Base-by-base conservation (phyloP, 2,888 invertebrate species). In the Orthonychiurus folsomi region DNA sequence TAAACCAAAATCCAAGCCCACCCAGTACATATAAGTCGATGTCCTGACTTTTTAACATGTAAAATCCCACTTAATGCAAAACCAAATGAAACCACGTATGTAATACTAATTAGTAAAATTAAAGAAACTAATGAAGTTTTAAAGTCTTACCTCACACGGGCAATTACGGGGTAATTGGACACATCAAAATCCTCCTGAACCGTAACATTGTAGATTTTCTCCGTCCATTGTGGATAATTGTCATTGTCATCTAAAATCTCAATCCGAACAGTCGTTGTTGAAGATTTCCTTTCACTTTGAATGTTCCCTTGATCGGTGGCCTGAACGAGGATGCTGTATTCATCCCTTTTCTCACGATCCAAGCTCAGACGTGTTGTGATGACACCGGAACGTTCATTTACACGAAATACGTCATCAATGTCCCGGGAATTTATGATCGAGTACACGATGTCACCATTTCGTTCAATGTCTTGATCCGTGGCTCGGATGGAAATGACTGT, bases 181-280 rank as follows among this genome's bases (percentile, higher is more conserved):
- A 88, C 88, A 77, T 88, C 89, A 71, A 91, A 84, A 77, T 96
- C 93, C 78, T 97, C 97, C 2, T 88, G 86, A 0, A 93, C 85
- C 56, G 86, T 85, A 0, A 92, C 88, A 0, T 89, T 87, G 77
- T 94, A 94, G 0, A 91, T 89, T 69, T 90, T 83, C 77, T 93
- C 90, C 57, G 87, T 86, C 78, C 93, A 93, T 53, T 54, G 54
- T 23, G 60, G 54, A 21, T 59, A 59, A 37, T 59, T 59, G 50
- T 59, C 59, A 26, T 59, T 59, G 76, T 93, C 93, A 73, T 94
- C 93, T 58, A 89, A 77, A 3, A 94, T 83, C 69, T 86, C 86
- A 28, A 94, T 85, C 67, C 88, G 83, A 50, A 94, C 84, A 27
- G 87, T 89, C 0, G 93, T 89, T 75, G 86, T 88, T 65, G 92